These are phyloP conservation scores for Dysmachus trigonus DNA, from an alignment of 2,888 invertebrate species.

Conservation along the genomic window DNA sequence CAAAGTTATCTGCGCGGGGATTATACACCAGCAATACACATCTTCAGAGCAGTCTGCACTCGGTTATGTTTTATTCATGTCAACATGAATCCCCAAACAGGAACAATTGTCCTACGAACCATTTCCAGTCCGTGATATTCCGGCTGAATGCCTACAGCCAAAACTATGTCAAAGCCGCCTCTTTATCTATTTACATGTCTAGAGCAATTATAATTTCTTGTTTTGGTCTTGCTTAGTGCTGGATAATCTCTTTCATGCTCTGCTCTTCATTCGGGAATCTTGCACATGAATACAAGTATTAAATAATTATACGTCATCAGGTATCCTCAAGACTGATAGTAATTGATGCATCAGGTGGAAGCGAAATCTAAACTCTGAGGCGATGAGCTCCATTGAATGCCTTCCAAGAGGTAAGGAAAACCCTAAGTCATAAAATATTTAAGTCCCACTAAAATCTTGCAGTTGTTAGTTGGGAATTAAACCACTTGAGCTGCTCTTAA, in stretches of 20 bases:
- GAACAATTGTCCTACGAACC: constrained; percentile 46
- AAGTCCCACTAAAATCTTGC: neutral
- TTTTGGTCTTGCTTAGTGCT: neutral
- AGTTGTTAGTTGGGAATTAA: neutral
- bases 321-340: neutral
- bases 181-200: constrained; percentile 37
- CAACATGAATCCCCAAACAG: constrained; percentile 47
- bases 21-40: neutral
- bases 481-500: neutral
- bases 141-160: constrained; percentile 19
- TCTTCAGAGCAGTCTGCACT: constrained; percentile 33
- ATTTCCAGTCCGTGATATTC: constrained; percentile 30
- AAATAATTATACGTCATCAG: constrained; percentile 5
- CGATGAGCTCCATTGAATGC: neutral
- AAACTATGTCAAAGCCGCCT: constrained; percentile 38
- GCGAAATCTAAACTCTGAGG: neutral
- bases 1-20: neutral
- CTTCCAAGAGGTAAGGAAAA: neutral
- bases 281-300: neutral
- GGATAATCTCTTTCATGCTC: neutral
- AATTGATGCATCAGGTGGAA: neutral
- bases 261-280: neutral
- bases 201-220: constrained; percentile 39
- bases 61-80: constrained; percentile 49
- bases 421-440: neutral